A percentile compares a stretch with the other conserved stretches of the same genome.
Evolutionary conservation across 2,113 vertebrate genomes (phyloP).

Genomic region (Nanorana parkeri): DNA sequence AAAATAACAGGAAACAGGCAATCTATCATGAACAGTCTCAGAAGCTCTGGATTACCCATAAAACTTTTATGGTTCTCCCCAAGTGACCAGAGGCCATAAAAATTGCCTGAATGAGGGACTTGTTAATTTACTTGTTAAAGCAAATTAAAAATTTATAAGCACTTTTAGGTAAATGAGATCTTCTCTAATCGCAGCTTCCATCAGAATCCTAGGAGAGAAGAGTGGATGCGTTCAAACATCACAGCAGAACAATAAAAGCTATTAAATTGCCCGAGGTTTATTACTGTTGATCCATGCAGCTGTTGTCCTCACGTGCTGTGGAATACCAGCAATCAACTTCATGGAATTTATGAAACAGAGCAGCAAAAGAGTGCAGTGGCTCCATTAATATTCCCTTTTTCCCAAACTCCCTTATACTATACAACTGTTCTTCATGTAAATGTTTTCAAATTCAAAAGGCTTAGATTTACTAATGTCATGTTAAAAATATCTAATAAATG

Average conservation of each 20-base stretch:
- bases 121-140: conserved; percentile 99
- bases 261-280: conserved; percentile 95
- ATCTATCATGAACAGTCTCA: conserved; percentile 94
- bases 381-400: conserved; percentile 16
- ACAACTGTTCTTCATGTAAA: conserved; percentile 11
- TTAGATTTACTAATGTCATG: not conserved
- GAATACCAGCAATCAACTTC: conserved; percentile 81
- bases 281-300: conserved; percentile 83
- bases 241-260: conserved; percentile 97
- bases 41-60: conserved; percentile 97
- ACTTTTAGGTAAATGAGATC: conserved; percentile 99
- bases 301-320: conserved; percentile 89
- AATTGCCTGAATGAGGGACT: conserved; percentile 99
- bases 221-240: conserved; percentile 87
- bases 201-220: conserved; percentile 87
- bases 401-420: not conserved
- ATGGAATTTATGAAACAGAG: conserved; percentile 73
- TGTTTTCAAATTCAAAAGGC: not conserved
- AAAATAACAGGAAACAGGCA: conserved; percentile 95
- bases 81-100: conserved; percentile 96
- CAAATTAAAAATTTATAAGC: conserved; percentile 99
- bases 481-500: not conserved
- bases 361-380: conserved; percentile 17
- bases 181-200: conserved; percentile 93
- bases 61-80: conserved; percentile 97